Base-by-base conservation (phyloP, 2,113 vertebrate genomes). In the Corythornis cristatus region DNA sequence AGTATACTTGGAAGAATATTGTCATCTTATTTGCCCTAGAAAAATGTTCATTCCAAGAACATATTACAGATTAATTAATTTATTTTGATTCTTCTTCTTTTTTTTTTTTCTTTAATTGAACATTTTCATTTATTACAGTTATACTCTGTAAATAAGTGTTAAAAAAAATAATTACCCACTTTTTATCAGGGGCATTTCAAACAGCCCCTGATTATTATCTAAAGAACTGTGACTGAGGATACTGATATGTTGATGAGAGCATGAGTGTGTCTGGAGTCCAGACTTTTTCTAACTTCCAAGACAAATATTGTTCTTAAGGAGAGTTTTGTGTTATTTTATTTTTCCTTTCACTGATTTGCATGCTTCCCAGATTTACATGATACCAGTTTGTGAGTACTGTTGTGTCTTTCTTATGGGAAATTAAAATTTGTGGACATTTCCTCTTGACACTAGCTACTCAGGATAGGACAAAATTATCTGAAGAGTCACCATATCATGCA, bases 211-310 rank as follows among this genome's bases (percentile, higher is more conserved):
- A 19, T 42, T 84, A 58, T 71, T 70, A 15, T 78, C 26, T 84
- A 64, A 62, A 73, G 73, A 74, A 7, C 2, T 0, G 0, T 62
- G 33, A 19, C 17, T 46, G 8, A 78, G 19, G 31, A 35, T 50
- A 42, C 8, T 35, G 9, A 29, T 65, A 6, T 33, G 33, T 33
- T 33, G 33, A 33, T 33, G 33, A 33, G 33, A 33, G 33, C 33
- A 33, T 33, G 33, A 33, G 1, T 33, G 5, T 60, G 40, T 8
- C 33, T 62, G 5, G 6, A 73, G 6, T 43, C 9, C 15, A 81
- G 35, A 9, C 3, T 19, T 83, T 48, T 54, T 68, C 4, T 31
- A 1, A 22, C 73, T 88, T 81, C 14, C 16, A 33, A 46, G 43
- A 40, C 15, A 86, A 83, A 88, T 56, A 46, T 16, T 50, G 12